Evolutionary conservation across 2,888 invertebrate genomes (phyloP), one percentile per base, ranked within the genome.

Genomic region (Bhutanitis thaidina): DNA sequence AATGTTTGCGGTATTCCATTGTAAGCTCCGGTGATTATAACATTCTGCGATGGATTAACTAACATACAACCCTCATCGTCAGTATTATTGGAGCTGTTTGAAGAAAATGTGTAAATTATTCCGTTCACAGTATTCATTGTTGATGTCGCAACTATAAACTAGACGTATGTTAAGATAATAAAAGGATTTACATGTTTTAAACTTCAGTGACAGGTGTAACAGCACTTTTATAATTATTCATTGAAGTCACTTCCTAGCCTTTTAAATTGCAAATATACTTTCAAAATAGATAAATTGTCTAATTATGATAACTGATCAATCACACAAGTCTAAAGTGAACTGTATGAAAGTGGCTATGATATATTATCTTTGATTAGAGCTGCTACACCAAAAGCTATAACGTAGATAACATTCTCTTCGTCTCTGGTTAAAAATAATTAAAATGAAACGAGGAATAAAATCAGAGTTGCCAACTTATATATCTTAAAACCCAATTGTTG

Each of bases 1-100:
- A 98, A 90, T 54, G 97, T 98, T 77, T 97, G 96, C 14, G 98
- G 98, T 69, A 98, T 97, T 41, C 97, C 98, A 76, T 96, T 96
- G 77, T 97, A 97, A 20, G 93, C 92, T 60, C 92, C 93, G 32
- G 93, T 93, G 52, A 94, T 91, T 47, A 91, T 90, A 32, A 89
- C 77, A 58, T 78, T 90, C 55, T 84, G 82, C 3, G 87, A 75
- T n/a, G 79, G 65, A 60, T 86, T 88, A 47, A 74, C 53, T 40
- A 87, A 62, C 87, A 86, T 87, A 59, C 89, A 89, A 14, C 75
- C 73, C 30, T 79, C 78, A 48, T 80, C 79, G 54, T 80, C 80
- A 13, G 80, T 67, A 30, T 68, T 70, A 49, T 80, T 84, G 27
- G 78, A 67, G 34, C 35, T 64, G 61, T 70, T 73, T 9, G 71